These are phyloP conservation scores for Parazoanthus swiftii DNA, from an alignment of 92 coral and sea anemone species.

Conservation along the genomic window DNA sequence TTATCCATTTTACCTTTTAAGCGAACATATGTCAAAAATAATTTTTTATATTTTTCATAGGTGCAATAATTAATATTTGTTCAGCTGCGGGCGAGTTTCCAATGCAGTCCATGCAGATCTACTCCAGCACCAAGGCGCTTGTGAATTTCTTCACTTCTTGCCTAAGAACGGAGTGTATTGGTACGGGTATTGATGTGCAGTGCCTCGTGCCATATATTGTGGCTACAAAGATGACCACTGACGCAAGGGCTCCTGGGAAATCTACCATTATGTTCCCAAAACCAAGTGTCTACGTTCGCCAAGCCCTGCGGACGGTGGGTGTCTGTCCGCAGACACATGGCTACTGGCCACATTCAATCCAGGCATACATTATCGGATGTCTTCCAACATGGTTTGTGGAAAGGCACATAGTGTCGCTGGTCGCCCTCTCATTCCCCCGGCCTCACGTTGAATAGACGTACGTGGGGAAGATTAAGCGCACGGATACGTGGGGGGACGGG, in stretches of 20 bases:
- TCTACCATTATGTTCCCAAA: conserved; percentile 47
- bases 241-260: conserved; percentile 23
- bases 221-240: conserved; percentile 75
- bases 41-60: conserved; percentile 16
- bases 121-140: conserved; percentile 75
- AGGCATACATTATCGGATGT: conserved; percentile 58
- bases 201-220: conserved; percentile 72
- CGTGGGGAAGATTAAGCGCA: too few species aligned
- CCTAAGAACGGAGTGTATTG: conserved; percentile 70
- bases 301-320: conserved; percentile 80
- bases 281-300: conserved; percentile 66
- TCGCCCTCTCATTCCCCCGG: neutral
- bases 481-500: too few species aligned
- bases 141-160: conserved; percentile 72
- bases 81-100: conserved; percentile 64
- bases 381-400: conserved; percentile 57
- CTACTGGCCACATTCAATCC: conserved; percentile 83
- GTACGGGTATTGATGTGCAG: conserved; percentile 62
- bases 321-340: conserved; percentile 67
- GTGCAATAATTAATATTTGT: conserved; percentile 73
- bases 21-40: too few species aligned
- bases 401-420: neutral
- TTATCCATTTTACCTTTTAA: too few species aligned
- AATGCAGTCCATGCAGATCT: conserved; percentile 51
- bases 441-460: neutral